Percentiles rank a stretch among this genome's conserved stretches.
Evolutionary conservation across 2,113 vertebrate genomes (phyloP).

Genomic region (Fukomys damarensis): DNA sequence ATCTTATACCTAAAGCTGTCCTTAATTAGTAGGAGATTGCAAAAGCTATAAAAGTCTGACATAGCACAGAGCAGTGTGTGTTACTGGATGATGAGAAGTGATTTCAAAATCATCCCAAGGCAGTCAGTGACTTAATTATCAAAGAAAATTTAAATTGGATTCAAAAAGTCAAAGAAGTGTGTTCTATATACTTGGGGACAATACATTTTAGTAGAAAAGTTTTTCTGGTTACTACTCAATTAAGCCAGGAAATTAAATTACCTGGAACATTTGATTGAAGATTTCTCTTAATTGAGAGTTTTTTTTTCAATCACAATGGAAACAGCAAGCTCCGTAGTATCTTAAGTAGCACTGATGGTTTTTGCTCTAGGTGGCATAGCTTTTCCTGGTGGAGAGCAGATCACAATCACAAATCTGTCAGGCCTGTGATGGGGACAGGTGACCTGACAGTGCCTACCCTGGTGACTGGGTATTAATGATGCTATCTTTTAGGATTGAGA

Average conservation of each 20-base stretch:
- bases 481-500: not conserved
- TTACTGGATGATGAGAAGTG: not conserved
- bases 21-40: not conserved
- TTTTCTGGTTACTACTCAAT: constrained; percentile 56
- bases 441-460: accelerated
- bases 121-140: constrained; percentile 16
- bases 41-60: not conserved
- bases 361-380: not conserved
- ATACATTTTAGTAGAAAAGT: constrained; percentile 38
- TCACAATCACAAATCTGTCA: not conserved
- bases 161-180: constrained; percentile 37
- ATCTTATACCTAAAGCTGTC: not conserved
- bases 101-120: not conserved
- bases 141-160: constrained; percentile 28
- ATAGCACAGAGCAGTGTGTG: not conserved
- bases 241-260: constrained; percentile 64
- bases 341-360: not conserved
- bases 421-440: accelerated
- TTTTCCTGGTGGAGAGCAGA: not conserved
- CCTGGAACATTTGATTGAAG: not conserved
- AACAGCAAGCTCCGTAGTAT: not conserved
- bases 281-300: not conserved
- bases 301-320: constrained; percentile 1
- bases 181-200: not conserved
- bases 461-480: no score